phyloP scores from a whole-genome alignment of 2,888 invertebrate species.

The Girardia tigrina region DNA sequence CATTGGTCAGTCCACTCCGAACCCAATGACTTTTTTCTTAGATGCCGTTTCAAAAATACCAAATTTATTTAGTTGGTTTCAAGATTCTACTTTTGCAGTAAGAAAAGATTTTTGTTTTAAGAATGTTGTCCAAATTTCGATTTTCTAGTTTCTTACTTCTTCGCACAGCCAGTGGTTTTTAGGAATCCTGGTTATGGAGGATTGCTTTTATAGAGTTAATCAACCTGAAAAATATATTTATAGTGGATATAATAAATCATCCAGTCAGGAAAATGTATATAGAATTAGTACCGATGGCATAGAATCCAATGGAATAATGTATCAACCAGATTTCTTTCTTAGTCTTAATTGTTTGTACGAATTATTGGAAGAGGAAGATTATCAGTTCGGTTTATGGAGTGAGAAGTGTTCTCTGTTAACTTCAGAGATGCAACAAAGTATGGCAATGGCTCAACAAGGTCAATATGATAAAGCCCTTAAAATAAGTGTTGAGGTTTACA shows the following conservation, averaged over 20 bases:
- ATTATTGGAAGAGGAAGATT: constrained; percentile 19
- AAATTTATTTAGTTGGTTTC: constrained; percentile 6
- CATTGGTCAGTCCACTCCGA: not conserved
- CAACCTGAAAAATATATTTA: constrained; percentile 10
- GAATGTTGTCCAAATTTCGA: not conserved
- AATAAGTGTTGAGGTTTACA: not conserved
- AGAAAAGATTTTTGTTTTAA: not conserved
- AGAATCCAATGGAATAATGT: constrained; percentile 19
- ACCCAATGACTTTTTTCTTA: not conserved
- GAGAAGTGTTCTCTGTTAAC: not conserved
- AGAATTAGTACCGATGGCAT: not conserved
- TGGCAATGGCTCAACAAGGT: constrained; percentile 9
- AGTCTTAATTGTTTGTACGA: constrained; percentile 4
- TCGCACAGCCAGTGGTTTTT: not conserved
- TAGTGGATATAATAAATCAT: not conserved
- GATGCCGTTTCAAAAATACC: not conserved
- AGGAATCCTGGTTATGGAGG: not conserved
- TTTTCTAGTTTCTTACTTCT: not conserved
- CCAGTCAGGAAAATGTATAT: not conserved
- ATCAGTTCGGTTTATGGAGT: constrained; percentile 15
- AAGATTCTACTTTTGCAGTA: not conserved
- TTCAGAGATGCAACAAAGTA: not conserved
- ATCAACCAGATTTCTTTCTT: not conserved
- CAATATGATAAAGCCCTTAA: not conserved
- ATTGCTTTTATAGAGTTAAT: not conserved